A percentile compares a stretch with the other conserved stretches of the same genome.
Conservation (phyloP, 2,888 invertebrate genomes). For the Antitype chi region DNA sequence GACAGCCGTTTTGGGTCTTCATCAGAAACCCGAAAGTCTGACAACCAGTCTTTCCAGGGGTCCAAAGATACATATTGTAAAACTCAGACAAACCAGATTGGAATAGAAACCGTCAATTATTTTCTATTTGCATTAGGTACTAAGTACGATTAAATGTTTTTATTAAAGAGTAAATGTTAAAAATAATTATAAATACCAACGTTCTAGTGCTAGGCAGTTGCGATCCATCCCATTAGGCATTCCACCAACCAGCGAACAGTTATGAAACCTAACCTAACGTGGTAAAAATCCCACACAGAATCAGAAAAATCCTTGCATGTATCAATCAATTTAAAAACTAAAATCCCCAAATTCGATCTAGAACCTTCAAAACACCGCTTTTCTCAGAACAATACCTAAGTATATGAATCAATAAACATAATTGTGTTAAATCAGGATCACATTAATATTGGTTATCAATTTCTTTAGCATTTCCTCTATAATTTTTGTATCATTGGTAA, state of each 20-base stretch:
- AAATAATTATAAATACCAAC: too few species aligned
- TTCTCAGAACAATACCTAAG: conserved; percentile 45
- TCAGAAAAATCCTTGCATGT: background rate
- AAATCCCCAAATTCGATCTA: conserved; percentile 11
- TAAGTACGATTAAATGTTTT: too few species aligned
- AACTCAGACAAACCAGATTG: too few species aligned
- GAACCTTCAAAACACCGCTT: conserved; percentile 8
- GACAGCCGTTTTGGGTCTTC: too few species aligned
- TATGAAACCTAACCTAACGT: background rate
- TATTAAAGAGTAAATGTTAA: too few species aligned
- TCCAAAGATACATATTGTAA: too few species aligned
- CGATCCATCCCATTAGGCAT: background rate
- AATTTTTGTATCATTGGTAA: conserved; percentile 53
- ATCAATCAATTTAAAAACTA: background rate
- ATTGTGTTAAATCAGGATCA: conserved; percentile 57
- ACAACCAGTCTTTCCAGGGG: too few species aligned
- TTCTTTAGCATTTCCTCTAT: conserved; percentile 58
- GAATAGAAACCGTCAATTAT: too few species aligned
- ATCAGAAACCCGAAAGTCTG: too few species aligned
- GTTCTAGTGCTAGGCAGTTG: too few species aligned
- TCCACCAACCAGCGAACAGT: background rate
- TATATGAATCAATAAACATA: conserved; percentile 59
- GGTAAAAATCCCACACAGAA: background rate
- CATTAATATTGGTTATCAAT: conserved; percentile 58
- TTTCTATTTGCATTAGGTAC: too few species aligned